Evolutionary conservation across 2,888 invertebrate genomes (phyloP).

Genomic region (Epirrhoe alternata): DNA sequence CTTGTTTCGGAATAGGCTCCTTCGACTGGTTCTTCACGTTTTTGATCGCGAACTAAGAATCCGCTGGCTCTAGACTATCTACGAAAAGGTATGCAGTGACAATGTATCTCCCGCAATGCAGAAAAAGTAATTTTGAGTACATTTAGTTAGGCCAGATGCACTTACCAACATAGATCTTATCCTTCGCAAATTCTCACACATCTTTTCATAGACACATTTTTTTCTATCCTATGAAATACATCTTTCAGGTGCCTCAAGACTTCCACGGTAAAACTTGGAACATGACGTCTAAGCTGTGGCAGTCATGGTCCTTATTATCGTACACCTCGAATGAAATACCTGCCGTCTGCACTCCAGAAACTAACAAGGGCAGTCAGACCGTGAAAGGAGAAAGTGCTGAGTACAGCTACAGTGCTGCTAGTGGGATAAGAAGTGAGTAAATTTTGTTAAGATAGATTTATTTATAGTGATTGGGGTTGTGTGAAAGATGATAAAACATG

Average conservation of each 20-base stretch:
- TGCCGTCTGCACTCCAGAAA: slow-evolving; percentile 62
- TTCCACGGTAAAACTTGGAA: slow-evolving; percentile 68
- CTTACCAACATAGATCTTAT: background rate
- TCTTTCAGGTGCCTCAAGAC: slow-evolving; percentile 59
- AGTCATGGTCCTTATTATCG: slow-evolving; percentile 66
- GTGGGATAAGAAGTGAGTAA: slow-evolving; percentile 47
- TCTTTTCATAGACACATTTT: background rate
- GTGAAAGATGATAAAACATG: too few species aligned
- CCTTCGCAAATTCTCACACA: background rate
- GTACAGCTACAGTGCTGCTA: slow-evolving; percentile 58
- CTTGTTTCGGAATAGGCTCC: too few species aligned
- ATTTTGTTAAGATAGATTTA: background rate
- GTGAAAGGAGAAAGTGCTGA: slow-evolving; percentile 50
- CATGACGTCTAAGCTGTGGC: slow-evolving; percentile 66
- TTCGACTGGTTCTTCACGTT: too few species aligned
- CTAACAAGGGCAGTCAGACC: slow-evolving; percentile 40
- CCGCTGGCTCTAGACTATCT: too few species aligned
- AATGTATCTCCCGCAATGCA: too few species aligned
- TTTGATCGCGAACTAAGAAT: too few species aligned
- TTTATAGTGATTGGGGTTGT: background rate
- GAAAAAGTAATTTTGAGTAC: too few species aligned
- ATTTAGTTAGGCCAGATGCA: background rate
- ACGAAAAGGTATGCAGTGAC: too few species aligned
- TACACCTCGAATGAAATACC: slow-evolving; percentile 43
- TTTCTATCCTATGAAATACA: too few species aligned